Conservation (phyloP, 2,888 invertebrate genomes). For the Agriopis leucophaearia region DNA sequence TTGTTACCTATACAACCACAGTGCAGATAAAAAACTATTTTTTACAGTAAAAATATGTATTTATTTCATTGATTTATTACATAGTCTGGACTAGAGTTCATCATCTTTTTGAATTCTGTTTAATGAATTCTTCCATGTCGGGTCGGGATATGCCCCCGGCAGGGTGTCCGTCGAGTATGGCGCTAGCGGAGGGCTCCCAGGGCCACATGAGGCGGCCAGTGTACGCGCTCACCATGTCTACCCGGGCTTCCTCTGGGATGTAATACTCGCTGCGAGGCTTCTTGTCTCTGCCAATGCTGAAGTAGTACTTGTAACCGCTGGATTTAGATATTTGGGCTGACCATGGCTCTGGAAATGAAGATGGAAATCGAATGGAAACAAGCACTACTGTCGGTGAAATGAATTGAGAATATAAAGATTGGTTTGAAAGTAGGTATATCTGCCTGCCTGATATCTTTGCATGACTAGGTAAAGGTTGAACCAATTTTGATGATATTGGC, state of each 20-base stretch:
- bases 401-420: neutral
- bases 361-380: neutral
- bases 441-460: too few species aligned
- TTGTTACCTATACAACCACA: too few species aligned
- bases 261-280: slow-evolving; percentile 68
- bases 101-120: slow-evolving; percentile 46
- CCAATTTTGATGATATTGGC: neutral
- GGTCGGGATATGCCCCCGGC: slow-evolving; percentile 61
- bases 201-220: slow-evolving; percentile 70
- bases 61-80: slow-evolving; percentile 31
- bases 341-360: slow-evolving; percentile 75
- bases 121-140: slow-evolving; percentile 69
- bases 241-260: slow-evolving; percentile 65
- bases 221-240: slow-evolving; percentile 70
- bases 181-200: slow-evolving; percentile 71
- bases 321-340: slow-evolving; percentile 75
- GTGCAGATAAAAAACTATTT: neutral
- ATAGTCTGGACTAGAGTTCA: slow-evolving; percentile 7
- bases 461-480: neutral
- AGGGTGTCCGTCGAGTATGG: slow-evolving; percentile 65
- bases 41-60: slow-evolving; percentile 11
- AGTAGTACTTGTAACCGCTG: slow-evolving; percentile 73
- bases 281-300: slow-evolving; percentile 62
- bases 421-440: too few species aligned
- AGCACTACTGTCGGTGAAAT: neutral